Base-by-base conservation (phyloP, 2,888 invertebrate species). In the Therioaphis trifolii region DNA sequence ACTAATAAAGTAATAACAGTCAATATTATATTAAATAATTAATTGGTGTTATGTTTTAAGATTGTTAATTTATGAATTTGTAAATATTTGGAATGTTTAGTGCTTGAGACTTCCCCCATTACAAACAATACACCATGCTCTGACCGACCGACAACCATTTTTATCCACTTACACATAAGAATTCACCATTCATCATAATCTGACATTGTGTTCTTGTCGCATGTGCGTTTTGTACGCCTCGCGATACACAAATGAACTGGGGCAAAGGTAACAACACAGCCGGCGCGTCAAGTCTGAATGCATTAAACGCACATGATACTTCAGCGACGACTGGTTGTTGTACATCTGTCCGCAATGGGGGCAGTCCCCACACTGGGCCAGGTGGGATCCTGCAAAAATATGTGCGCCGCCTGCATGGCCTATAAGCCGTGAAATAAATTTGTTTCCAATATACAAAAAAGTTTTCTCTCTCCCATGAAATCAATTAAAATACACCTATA, bases 171-270 rank as follows among this genome's bases (percentile, higher is more conserved):
- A 82, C 82, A 82, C 63, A 74, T 66, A 74, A 49, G 74, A 74
- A 52, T 40, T 82, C 74, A 82, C 29, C 43, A 71, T 40, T 79
- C 68, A 80, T 86, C 85, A 87, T 74, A 85, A 86, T 82, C 86
- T 85, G 77, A 87, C 86, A 82, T 87, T 87, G 87, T 93, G 93
- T 87, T 90, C 91, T 85, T 92, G 91, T 89, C 91, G 92, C 92
- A 93, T 93, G 87, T 93, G 93, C 86, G 92, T 92, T 88, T 93
- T 93, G 88, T 92, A 93, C 63, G 92, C 92, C 87, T 93, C 93
- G 85, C 93, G 89, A 89, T 92, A 92, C 84, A 92, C 91, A 86
- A 93, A 93, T n/a, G 92, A 92, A 86, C 92, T 90, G 43, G 93
- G 93, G 87, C 93, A 93, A 75, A 93, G 89, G 88, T 93, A 92